Base-by-base conservation (phyloP, 1,140 invertebrate genomes). In the Diprion similis region DNA sequence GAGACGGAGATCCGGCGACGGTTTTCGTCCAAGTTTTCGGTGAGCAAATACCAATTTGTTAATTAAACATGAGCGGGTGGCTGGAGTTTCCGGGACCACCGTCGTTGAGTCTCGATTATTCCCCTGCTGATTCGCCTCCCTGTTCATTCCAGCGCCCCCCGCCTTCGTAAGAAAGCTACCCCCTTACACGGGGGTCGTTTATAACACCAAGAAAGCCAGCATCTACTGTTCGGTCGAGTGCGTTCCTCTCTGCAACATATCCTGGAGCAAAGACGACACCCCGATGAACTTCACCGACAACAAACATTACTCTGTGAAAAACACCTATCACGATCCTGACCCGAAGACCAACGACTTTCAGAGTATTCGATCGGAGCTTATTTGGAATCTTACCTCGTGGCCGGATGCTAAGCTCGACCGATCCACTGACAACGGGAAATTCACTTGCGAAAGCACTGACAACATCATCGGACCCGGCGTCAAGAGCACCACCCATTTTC, bases 161-260 rank as follows among this genome's bases (percentile, higher is more conserved):
- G 91, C 93, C 68, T 96, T 97, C 85, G 97, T 97, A 75, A 92
- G 93, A 77, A 92, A 94, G 59, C 90, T 96, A 72, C 92, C 91
- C n/a, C 93, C 92, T 1, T 95, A 95, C 87, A 92, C 91, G 75
- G 95, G 95, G n/a, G 94, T 91, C 24, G 89, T 94, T 10, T 93
- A 92, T 84, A 94, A 92, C 80, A 91, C 91, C 11, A 89, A 90
- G 80, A 92, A 94, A 80, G 93, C 96, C 65, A 95, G 91, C 70
- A 90, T 97, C 10, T 94, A 93, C 8, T 98, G 96, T 84, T 92
- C 94, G 77, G 94, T 97, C 19, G 96, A 98, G 82, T 97, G 96
- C 83, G 94, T 92, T 8, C 96, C 96, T 0, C 88, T 94, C 11
- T 97, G 96, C 84, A 91, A 92, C 47, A 93, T 98, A 66, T 89